These are phyloP conservation scores for Mantis religiosa DNA, from an alignment of 2,888 invertebrate species.

Conservation along the genomic window DNA sequence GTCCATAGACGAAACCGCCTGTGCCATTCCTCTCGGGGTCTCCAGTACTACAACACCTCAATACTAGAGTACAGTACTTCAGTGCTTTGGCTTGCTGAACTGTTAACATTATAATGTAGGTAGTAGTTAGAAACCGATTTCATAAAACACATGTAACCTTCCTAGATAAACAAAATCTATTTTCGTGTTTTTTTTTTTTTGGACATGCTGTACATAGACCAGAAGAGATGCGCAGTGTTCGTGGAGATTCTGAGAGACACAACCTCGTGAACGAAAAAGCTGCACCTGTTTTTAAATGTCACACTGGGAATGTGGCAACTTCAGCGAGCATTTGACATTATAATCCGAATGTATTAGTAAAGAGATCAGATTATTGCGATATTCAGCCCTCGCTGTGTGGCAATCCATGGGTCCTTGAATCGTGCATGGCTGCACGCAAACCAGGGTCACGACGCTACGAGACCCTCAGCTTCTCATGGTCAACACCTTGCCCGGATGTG, in stretches of 20 bases:
- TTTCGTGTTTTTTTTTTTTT: no score
- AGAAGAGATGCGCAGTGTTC: neutral
- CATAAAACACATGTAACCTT: no score
- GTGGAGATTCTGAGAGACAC: neutral
- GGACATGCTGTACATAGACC: neutral
- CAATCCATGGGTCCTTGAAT: slow-evolving; percentile 14
- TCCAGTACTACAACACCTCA: no score
- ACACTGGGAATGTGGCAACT: neutral
- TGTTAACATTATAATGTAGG: no score
- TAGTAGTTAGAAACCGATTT: no score
- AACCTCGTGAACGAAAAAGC: neutral
- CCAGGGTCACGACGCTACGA: slow-evolving; percentile 14
- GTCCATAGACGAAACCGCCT: no score
- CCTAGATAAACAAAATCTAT: no score
- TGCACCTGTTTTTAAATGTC: neutral
- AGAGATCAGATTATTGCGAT: neutral
- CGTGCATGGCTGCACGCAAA: slow-evolving; percentile 16
- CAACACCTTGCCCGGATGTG: slow-evolving; percentile 5
- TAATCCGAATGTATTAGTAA: neutral
- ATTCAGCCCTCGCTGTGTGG: neutral
- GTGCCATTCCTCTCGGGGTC: no score
- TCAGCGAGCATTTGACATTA: neutral
- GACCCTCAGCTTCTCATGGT: slow-evolving; percentile 3
- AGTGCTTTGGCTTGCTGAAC: no score
- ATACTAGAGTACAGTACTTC: no score